phyloP scores from a whole-genome alignment of 2,113 vertebrate species.

The Tychaedon coryphoeus region DNA sequence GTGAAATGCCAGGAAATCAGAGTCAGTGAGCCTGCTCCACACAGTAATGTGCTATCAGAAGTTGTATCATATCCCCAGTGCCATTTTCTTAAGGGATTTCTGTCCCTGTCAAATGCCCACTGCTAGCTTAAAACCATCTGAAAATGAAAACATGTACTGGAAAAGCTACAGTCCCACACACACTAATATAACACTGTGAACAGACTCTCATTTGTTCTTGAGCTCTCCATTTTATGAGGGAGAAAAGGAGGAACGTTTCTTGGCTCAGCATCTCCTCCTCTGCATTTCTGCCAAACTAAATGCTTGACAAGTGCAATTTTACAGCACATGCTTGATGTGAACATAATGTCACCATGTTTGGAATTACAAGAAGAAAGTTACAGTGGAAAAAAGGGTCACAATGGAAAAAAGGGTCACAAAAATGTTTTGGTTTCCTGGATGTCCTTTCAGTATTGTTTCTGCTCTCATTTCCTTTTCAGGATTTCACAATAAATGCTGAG shows the following conservation, averaged over 20 bases:
- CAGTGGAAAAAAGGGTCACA: neutral
- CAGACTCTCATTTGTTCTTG: slow-evolving; percentile 19
- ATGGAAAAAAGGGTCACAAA: neutral
- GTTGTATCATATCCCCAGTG: neutral
- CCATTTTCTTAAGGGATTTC: neutral
- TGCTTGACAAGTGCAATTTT: slow-evolving; percentile 64
- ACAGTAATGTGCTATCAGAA: neutral
- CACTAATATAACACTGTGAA: neutral
- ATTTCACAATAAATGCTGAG: neutral
- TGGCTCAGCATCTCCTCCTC: slow-evolving; percentile 48
- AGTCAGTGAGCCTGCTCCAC: neutral
- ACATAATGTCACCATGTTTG: slow-evolving; percentile 65
- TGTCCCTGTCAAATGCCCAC: neutral
- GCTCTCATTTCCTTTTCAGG: neutral
- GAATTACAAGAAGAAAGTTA: slow-evolving; percentile 5
- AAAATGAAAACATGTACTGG: neutral
- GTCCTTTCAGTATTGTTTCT: slow-evolving; percentile 30
- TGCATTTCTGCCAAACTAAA: slow-evolving; percentile 62
- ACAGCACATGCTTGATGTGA: slow-evolving; percentile 57
- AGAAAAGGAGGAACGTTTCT: slow-evolving; percentile 56
- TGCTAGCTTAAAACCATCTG: neutral
- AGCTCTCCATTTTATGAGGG: slow-evolving; percentile 35
- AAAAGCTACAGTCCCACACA: neutral
- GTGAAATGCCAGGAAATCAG: neutral
- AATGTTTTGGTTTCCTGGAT: slow-evolving; percentile 52